Conservation (phyloP, 2,797 vertebrate species). For the Rhabdophis nuchalis region DNA sequence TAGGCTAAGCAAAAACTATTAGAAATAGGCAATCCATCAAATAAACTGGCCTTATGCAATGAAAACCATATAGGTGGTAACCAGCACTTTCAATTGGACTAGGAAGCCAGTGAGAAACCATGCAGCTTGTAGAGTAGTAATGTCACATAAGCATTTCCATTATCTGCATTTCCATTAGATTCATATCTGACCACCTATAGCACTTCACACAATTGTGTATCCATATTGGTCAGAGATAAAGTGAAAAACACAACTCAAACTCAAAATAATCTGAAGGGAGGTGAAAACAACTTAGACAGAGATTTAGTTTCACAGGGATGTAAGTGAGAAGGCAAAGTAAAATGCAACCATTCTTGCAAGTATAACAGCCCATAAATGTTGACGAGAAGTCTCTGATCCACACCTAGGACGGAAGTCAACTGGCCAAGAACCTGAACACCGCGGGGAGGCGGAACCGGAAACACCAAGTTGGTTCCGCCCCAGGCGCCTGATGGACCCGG, state of each 20-base stretch:
- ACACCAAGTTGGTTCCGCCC: too few relatives aligned
- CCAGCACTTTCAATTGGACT: background rate
- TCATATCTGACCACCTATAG: background rate
- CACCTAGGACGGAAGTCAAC: background rate
- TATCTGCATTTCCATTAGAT: too few relatives aligned
- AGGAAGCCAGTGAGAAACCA: background rate
- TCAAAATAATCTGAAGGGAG: background rate
- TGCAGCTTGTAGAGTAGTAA: background rate
- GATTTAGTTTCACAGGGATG: background rate
- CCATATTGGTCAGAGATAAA: background rate
- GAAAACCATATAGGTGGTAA: background rate
- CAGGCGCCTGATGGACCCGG: too few relatives aligned
- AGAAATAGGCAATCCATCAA: background rate
- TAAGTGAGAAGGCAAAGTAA: background rate
- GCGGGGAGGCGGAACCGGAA: too few relatives aligned
- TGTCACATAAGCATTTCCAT: background rate
- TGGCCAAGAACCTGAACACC: background rate
- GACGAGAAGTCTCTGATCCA: background rate
- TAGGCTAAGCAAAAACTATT: background rate
- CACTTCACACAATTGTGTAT: background rate
- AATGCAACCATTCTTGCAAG: background rate
- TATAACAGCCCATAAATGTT: background rate
- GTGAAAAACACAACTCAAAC: background rate
- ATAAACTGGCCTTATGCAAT: background rate
- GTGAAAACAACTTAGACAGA: too few relatives aligned